Conservation (phyloP, 2,888 invertebrate genomes). For the Macropis europaea region DNA sequence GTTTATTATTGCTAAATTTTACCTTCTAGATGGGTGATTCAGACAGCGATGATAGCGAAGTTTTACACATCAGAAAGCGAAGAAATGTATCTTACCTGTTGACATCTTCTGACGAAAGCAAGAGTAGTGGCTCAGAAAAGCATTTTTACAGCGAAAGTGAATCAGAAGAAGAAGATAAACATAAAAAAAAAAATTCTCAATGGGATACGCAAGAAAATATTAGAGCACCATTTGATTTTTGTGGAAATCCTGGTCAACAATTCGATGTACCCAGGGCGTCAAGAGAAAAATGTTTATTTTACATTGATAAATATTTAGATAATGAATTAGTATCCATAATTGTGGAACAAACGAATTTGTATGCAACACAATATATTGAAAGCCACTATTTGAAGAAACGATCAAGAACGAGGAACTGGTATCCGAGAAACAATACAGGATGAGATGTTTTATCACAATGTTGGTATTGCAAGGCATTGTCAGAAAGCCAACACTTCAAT, state of each 20-base stretch:
- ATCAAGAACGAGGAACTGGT: constrained; percentile 30
- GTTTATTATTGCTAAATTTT: too few relatives aligned
- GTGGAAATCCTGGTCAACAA: constrained; percentile 19
- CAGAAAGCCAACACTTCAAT: constrained; percentile 20
- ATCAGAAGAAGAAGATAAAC: constrained; percentile 11
- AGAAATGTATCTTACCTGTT: too few relatives aligned
- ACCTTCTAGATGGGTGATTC: too few relatives aligned
- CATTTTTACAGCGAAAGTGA: too few relatives aligned
- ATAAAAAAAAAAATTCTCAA: constrained; percentile 9
- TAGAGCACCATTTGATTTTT: constrained; percentile 26
- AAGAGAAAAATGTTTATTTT: constrained; percentile 9
- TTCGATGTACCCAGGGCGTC: constrained; percentile 5
- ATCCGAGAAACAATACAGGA: constrained; percentile 25
- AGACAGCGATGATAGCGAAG: too few relatives aligned
- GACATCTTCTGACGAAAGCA: too few relatives aligned
- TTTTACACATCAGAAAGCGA: too few relatives aligned
- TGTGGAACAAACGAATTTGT: constrained; percentile 20
- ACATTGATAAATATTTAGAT: constrained; percentile 22
- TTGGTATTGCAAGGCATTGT: constrained; percentile 34
- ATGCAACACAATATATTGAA: constrained; percentile 24
- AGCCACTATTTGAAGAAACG: constrained; percentile 27
- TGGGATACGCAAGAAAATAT: constrained; percentile 11
- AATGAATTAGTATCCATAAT: constrained; percentile 16
- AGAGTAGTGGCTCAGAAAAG: too few relatives aligned
- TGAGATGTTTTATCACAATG: constrained; percentile 33